Conservation (phyloP, 2,113 vertebrate genomes). For the Xyliphius kryptos region DNA sequence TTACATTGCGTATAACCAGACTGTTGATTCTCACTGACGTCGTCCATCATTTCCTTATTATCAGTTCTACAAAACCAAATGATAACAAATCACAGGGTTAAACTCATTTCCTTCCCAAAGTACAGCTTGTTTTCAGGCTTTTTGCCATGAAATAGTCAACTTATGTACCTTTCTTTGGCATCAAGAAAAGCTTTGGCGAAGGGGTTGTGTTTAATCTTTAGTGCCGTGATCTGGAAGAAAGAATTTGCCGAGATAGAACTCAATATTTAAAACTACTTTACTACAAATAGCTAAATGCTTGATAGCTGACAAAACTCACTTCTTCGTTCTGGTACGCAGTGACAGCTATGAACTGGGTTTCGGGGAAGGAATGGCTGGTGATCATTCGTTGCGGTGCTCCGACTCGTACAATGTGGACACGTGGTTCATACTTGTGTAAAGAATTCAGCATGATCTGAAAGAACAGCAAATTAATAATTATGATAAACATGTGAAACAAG, state of each 20-base stretch:
- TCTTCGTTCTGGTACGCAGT: conserved; percentile 86
- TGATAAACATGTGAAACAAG: too few species aligned
- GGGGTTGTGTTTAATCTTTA: too few species aligned
- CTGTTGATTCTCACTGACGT: conserved; percentile 68
- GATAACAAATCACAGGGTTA: not conserved
- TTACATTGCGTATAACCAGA: conserved; percentile 73
- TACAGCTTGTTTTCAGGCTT: not conserved
- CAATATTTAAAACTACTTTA: too few species aligned
- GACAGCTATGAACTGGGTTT: conserved; percentile 84
- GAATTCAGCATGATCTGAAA: conserved; percentile 83
- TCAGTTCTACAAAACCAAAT: conserved; percentile 68
- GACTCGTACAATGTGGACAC: conserved; percentile 82
- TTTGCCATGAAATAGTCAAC: too few species aligned
- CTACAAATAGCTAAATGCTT: too few species aligned
- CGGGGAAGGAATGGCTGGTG: conserved; percentile 78
- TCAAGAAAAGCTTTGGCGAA: conserved; percentile 87
- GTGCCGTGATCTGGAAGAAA: conserved; percentile 75
- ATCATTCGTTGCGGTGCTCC: conserved; percentile 79
- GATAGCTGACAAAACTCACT: conserved; percentile 49
- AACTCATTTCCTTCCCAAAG: not conserved
- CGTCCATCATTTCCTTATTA: conserved; percentile 74
- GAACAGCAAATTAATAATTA: not conserved
- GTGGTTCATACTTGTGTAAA: conserved; percentile 80
- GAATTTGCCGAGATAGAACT: conserved; percentile 28
- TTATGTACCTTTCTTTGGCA: conserved; percentile 83